Percentiles rank a stretch among this genome's conserved stretches.
Conservation (phyloP, 2,797 vertebrate genomes). For the Valencia hispanica region DNA sequence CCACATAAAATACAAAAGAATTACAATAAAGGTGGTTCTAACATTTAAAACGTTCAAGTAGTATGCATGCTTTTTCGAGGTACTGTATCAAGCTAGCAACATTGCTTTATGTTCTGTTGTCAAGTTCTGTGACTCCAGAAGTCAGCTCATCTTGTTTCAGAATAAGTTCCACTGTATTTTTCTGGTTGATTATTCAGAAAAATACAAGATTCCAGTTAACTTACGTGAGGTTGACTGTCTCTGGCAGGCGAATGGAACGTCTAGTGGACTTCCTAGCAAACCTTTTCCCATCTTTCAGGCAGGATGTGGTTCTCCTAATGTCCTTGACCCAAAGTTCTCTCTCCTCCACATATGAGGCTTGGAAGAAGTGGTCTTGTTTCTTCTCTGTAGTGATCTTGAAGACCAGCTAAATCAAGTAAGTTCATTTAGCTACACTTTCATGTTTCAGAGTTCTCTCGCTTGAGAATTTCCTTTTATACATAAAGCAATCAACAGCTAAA, state of each 20-base stretch:
- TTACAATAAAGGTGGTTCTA: neutral
- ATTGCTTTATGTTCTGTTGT: neutral
- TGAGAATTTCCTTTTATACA: neutral
- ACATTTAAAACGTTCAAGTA: neutral
- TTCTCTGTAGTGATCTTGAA: constrained; percentile 90
- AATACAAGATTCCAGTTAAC: neutral
- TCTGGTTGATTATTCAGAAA: neutral
- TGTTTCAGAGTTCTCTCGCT: neutral
- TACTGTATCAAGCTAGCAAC: neutral
- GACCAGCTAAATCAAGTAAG: constrained; percentile 82
- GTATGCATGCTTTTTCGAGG: neutral
- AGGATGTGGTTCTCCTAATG: constrained; percentile 86
- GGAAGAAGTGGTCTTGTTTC: constrained; percentile 96
- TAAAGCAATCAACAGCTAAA: neutral
- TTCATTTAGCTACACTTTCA: constrained; percentile 7
- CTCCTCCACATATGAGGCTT: constrained; percentile 92
- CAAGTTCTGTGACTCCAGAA: neutral
- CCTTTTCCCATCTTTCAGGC: constrained; percentile 86
- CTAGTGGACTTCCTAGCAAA: constrained; percentile 96
- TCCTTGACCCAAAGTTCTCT: constrained; percentile 93
- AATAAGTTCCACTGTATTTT: neutral
- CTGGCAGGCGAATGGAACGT: constrained; percentile 90
- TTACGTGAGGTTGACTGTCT: constrained; percentile 89
- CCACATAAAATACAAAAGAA: neutral
- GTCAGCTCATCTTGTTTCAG: neutral